Conservation (phyloP, 1,140 invertebrate genomes). For the Delia radicum region DNA sequence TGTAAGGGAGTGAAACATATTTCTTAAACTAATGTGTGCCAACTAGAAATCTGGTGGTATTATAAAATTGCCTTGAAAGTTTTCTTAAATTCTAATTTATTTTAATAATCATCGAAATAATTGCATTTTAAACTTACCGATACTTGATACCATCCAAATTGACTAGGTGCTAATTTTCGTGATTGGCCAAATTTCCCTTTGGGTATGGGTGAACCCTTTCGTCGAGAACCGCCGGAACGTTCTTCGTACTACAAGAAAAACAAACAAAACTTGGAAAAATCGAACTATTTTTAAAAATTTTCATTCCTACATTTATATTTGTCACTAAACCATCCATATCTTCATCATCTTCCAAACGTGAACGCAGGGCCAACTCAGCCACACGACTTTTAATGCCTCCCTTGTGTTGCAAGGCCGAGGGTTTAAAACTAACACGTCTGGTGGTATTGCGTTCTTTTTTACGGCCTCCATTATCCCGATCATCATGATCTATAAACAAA, state of each 20-base stretch:
- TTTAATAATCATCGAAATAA: too few relatives aligned
- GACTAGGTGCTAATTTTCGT: conserved; percentile 39
- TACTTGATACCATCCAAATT: conserved; percentile 51
- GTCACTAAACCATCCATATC: conserved; percentile 35
- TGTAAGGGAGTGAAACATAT: too few relatives aligned
- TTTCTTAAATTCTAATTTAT: too few relatives aligned
- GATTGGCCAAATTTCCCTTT: conserved; percentile 42
- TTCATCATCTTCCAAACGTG: conserved; percentile 45
- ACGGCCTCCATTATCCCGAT: conserved; percentile 16
- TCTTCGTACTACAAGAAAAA: conserved; percentile 36
- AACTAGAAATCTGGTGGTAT: too few relatives aligned
- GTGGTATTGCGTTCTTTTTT: conserved; percentile 29
- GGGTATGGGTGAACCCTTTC: conserved; percentile 34
- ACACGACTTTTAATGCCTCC: conserved; percentile 38
- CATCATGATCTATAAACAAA: conserved; percentile 25
- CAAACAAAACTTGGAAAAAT: neutral
- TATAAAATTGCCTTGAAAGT: too few relatives aligned
- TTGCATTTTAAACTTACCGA: conserved; percentile 41
- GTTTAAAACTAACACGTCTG: conserved; percentile 51
- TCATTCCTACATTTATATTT: neutral
- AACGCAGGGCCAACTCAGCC: conserved; percentile 43
- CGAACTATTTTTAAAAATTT: neutral
- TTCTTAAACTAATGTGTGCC: too few relatives aligned
- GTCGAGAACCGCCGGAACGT: conserved; percentile 36
- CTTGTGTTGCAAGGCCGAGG: conserved; percentile 37